Percentiles rank a stretch among this genome's conserved stretches.
These are phyloP conservation scores for Tachyglossus aculeatus DNA, from an alignment of 2,797 vertebrate genomes.

Conservation along the genomic window DNA sequence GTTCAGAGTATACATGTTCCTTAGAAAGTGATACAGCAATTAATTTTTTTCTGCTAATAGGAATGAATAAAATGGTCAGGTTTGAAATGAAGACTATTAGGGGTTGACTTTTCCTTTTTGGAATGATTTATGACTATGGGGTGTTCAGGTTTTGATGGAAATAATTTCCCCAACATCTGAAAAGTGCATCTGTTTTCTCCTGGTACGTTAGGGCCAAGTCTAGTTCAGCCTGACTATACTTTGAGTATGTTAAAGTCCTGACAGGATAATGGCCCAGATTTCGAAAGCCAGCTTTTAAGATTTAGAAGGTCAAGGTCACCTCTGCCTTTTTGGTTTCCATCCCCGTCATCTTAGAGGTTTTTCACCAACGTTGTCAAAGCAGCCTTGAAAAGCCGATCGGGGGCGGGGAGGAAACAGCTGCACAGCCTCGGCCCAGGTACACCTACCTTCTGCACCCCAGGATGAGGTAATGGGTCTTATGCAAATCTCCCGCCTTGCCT, in stretches of 20 bases:
- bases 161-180: too few relatives aligned
- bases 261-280: not conserved
- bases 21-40: too few relatives aligned
- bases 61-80: too few relatives aligned
- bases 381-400: slow-evolving; percentile 2
- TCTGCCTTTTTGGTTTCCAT: not conserved
- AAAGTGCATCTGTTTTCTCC: too few relatives aligned
- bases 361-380: not conserved
- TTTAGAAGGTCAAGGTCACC: rapidly evolving
- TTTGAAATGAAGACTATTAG: too few relatives aligned
- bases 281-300: not conserved
- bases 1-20: too few relatives aligned
- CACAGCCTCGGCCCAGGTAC: not conserved
- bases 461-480: not conserved
- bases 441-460: not conserved
- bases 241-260: not conserved
- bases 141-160: too few relatives aligned
- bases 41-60: too few relatives aligned
- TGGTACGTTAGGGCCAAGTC: not conserved
- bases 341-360: not conserved
- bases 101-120: too few relatives aligned
- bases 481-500: slow-evolving; percentile 4
- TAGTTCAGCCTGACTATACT: slow-evolving; percentile 13
- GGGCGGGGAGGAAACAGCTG: slow-evolving; percentile 22
- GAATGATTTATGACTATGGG: too few relatives aligned